Base-by-base conservation (phyloP, 2,113 vertebrate genomes). In the Chrysemys picta region DNA sequence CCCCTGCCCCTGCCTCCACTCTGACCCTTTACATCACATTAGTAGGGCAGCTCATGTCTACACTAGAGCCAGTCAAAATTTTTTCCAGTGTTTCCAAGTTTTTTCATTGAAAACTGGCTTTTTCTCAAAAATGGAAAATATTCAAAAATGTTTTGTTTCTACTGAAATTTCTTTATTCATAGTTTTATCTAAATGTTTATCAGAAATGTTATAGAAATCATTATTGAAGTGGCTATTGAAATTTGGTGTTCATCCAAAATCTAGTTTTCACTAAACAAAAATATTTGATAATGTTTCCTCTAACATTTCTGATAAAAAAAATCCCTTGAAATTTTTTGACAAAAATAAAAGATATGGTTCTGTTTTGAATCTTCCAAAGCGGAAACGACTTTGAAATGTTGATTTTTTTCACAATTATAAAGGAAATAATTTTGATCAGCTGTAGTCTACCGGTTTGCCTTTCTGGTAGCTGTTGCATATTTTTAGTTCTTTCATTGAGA, bases 401-500 rank as follows among this genome's bases (percentile, higher is more conserved):
- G 21, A 76, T 38, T 5, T 2, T 8, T 10, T 27, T 62, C 42
- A 0, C 90, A 91, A 8, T 19, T 10, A 83, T n/a, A n/a, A 50
- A 50, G 80, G 82, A 81, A 81, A 82, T 79, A 93, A 27, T 3
- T 83, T 92, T 83, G 27, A 38, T 75, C 19, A 72, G 5, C 35
- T 72, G 21, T 72, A 38, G 50, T 79, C 65, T 81, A 47, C 3
- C 24, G 17, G 42, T 92, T 88, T 95, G 85, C 82, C 50, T 85
- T 65, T 76, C 13, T 38, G 93, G 50, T 87, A 56, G 13, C 13
- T 49, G 0, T 69, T 42, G 38, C 65, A 52, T 53, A 84, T 27
- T 54, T 62, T n/a, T 89, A 82, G 91, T 90, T 91, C 22, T 96
- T 97, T 62, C 75, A 87, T 82, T 3, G 2, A 87, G 80, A 82